phyloP scores from a whole-genome alignment of 2,888 invertebrate genomes.

The Agonum fuliginosum region DNA sequence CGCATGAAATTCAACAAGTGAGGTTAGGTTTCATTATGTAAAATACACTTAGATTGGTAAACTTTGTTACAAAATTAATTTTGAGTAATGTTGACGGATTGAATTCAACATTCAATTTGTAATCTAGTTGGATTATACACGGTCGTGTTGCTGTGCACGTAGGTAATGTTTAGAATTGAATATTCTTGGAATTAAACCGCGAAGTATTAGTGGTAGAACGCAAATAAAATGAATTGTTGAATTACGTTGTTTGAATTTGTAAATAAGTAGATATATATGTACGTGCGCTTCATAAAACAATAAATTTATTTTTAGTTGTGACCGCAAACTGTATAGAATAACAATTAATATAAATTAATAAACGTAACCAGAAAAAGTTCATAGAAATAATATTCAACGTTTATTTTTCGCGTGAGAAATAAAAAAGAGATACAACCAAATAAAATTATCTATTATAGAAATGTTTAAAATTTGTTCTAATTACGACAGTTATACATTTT shows the following conservation, averaged over 20 bases:
- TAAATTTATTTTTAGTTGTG: neutral
- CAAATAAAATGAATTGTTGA: neutral
- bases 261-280: neutral
- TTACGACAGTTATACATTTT: no score
- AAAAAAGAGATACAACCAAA: no score
- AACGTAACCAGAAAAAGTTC: no score
- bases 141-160: neutral
- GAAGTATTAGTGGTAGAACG: neutral
- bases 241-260: neutral
- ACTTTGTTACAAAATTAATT: conserved; percentile 30
- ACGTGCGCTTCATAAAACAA: neutral
- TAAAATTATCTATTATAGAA: no score
- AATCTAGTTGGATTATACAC: neutral
- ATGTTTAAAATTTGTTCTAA: no score
- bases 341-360: no score
- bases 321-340: neutral
- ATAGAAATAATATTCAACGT: no score
- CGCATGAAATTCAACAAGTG: conserved; percentile 33
- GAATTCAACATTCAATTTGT: neutral
- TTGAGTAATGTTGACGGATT: conserved; percentile 26
- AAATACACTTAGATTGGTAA: conserved; percentile 8
- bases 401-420: no score
- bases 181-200: neutral
- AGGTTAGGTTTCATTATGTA: conserved; percentile 30
- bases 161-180: neutral